Evolutionary conservation across 1,140 invertebrate species (phyloP).

Genomic region (Lycorma delicatula): DNA sequence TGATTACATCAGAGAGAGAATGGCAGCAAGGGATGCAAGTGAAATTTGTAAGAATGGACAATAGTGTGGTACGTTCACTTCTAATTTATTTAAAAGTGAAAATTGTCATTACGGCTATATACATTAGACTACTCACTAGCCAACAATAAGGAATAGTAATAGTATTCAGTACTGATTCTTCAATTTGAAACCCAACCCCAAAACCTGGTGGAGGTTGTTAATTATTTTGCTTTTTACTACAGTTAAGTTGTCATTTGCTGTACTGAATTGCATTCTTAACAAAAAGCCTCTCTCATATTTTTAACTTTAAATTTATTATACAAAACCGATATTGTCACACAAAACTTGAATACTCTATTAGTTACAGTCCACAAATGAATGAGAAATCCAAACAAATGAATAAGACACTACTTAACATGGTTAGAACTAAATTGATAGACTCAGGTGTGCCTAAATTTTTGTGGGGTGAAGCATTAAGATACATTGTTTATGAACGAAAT

Average conservation of each 20-base stretch:
- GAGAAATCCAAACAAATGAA: slow-evolving; percentile 35
- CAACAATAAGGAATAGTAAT: slow-evolving; percentile 7
- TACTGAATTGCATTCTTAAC: slow-evolving; percentile 18
- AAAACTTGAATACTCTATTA: slow-evolving; percentile 27
- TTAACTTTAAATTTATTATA: slow-evolving; percentile 25
- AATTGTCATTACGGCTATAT: too few species aligned
- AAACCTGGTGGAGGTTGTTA: background rate
- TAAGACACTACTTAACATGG: slow-evolving; percentile 30
- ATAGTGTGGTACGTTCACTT: slow-evolving; percentile 18
- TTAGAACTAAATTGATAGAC: slow-evolving; percentile 30
- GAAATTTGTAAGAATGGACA: slow-evolving; percentile 12
- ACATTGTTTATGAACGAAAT: slow-evolving; percentile 14
- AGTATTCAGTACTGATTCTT: background rate
- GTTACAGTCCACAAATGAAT: slow-evolving; percentile 34
- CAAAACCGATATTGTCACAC: slow-evolving; percentile 30
- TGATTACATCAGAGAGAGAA: slow-evolving; percentile 9
- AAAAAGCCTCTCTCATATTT: slow-evolving; percentile 14
- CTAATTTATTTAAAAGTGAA: slow-evolving; percentile 21
- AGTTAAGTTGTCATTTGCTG: background rate
- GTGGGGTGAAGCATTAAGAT: slow-evolving; percentile 34
- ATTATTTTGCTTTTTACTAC: slow-evolving; percentile 12
- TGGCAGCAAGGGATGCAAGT: slow-evolving; percentile 1
- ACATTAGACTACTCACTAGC: slow-evolving; percentile 18
- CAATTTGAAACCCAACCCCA: slow-evolving; percentile 9
- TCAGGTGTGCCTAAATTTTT: slow-evolving; percentile 23